These are phyloP conservation scores for Clinocottus analis DNA, from an alignment of 2,113 vertebrate genomes.

Conservation along the genomic window DNA sequence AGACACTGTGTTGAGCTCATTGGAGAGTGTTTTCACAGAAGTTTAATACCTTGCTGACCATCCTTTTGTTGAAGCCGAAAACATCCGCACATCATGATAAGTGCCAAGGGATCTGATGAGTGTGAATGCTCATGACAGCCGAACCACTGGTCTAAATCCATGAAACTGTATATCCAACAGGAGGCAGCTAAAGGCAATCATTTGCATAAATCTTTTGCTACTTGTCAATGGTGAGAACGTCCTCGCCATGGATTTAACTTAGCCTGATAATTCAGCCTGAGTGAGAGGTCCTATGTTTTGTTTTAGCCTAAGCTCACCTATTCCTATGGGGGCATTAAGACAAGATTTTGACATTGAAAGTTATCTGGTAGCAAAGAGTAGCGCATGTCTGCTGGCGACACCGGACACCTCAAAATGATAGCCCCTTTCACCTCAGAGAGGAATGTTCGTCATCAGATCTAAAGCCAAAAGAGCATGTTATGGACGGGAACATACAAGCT, in stretches of 20 bases:
- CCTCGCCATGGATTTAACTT: neutral
- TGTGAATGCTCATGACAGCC: neutral
- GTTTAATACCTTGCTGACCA: slow-evolving; percentile 5
- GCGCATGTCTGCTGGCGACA: neutral
- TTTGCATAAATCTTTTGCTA: too few relatives aligned
- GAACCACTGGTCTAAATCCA: neutral
- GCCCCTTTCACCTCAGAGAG: neutral
- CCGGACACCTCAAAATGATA: too few relatives aligned
- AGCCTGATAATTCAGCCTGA: neutral
- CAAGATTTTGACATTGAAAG: neutral
- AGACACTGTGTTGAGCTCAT: neutral
- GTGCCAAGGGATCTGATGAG: neutral
- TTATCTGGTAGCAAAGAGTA: neutral
- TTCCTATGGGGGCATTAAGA: neutral
- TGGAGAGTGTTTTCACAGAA: neutral
- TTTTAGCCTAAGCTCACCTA: neutral
- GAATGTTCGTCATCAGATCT: neutral
- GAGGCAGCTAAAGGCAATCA: neutral
- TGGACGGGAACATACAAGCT: neutral
- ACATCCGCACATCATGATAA: neutral
- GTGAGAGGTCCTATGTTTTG: neutral
- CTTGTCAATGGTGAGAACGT: neutral
- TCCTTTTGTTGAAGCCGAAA: slow-evolving; percentile 1
- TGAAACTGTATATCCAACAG: neutral
- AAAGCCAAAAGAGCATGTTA: neutral